A percentile compares a stretch with the other conserved stretches of the same genome.
Conservation (phyloP, 2,888 invertebrate genomes). For the Eulithis testata region DNA sequence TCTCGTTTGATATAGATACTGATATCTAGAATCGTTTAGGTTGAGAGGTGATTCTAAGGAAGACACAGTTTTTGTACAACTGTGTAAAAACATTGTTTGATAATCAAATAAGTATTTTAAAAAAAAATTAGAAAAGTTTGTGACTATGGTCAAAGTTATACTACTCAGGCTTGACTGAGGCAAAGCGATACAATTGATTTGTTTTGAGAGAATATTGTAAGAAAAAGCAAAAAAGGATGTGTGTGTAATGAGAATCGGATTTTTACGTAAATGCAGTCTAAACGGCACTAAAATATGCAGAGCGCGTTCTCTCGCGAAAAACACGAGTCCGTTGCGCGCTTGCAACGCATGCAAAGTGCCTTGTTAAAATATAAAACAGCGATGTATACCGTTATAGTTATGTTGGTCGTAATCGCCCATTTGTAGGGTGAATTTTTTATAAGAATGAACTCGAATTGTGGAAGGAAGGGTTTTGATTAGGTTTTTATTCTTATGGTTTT, state of each 20-base stretch:
- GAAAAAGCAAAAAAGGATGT: background rate
- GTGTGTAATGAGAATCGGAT: constrained; percentile 6
- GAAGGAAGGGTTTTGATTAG: constrained; percentile 14
- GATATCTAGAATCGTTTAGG: too few species aligned
- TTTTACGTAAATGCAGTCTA: constrained; percentile 30
- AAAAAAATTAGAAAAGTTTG: too few species aligned
- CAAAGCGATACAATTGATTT: too few species aligned
- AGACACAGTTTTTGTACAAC: too few species aligned
- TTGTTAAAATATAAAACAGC: constrained; percentile 39
- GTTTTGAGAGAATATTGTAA: background rate
- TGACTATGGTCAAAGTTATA: too few species aligned
- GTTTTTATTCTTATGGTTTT: constrained; percentile 8
- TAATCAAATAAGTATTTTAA: too few species aligned
- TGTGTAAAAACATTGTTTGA: too few species aligned
- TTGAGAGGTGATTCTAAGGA: too few species aligned
- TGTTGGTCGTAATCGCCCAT: constrained; percentile 35
- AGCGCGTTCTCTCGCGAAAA: constrained; percentile 53
- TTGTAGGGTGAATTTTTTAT: constrained; percentile 29
- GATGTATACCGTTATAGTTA: constrained; percentile 38
- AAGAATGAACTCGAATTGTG: constrained; percentile 12
- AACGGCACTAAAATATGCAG: constrained; percentile 52
- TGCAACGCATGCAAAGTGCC: constrained; percentile 46
- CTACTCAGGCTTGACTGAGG: too few species aligned
- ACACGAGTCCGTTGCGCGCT: constrained; percentile 45
- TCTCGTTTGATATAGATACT: too few species aligned